Evolutionary conservation across 2,113 vertebrate species (phyloP).

Genomic region (Psephotus haematonotus): DNA sequence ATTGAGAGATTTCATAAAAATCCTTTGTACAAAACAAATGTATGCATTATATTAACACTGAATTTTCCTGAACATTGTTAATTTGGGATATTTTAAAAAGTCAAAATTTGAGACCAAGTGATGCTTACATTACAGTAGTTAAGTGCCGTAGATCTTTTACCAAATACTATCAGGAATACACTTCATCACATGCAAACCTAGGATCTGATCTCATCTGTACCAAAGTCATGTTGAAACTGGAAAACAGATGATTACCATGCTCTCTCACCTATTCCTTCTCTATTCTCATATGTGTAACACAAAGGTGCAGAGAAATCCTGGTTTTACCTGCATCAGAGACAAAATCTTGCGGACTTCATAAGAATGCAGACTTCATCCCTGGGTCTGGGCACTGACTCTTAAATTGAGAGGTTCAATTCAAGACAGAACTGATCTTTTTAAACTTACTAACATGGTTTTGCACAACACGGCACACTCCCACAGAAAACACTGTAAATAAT

Average conservation of each 20-base stretch:
- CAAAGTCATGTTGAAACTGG: background rate
- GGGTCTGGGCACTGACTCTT: background rate
- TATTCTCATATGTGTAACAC: accelerated
- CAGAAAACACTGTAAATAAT: background rate
- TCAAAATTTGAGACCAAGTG: background rate
- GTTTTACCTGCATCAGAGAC: too few species aligned
- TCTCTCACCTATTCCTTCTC: background rate
- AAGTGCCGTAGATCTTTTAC: background rate
- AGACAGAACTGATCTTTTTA: background rate
- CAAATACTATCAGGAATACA: background rate
- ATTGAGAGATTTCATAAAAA: background rate
- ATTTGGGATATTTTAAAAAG: background rate
- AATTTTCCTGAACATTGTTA: background rate
- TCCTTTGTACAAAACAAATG: background rate
- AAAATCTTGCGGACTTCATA: background rate
- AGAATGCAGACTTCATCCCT: background rate
- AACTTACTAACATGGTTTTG: background rate
- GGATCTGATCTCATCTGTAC: background rate
- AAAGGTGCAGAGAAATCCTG: background rate
- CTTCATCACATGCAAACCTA: background rate
- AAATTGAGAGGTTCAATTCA: background rate
- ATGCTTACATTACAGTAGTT: background rate
- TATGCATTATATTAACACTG: background rate
- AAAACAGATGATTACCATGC: background rate
- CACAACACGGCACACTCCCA: background rate